Percentiles rank a stretch among this genome's conserved stretches.
Evolutionary conservation across 2,113 vertebrate genomes (phyloP).

Genomic region (Cyprinus carpio): DNA sequence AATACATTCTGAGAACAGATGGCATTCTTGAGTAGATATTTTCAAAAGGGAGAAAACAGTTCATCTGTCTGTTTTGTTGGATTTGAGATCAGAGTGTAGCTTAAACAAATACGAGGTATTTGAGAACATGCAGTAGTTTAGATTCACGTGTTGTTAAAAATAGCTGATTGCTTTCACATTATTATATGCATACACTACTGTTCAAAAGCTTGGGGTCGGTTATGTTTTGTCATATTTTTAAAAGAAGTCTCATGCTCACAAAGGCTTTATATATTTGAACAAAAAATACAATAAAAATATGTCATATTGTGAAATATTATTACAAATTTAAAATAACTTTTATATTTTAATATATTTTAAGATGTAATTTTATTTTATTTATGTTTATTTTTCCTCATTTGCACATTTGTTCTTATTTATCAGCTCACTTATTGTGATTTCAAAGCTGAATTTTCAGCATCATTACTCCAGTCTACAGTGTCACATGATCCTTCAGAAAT

Average conservation of each 20-base stretch:
- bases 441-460: not conserved
- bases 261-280: not conserved
- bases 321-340: not conserved
- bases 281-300: not conserved
- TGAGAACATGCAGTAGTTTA: not conserved
- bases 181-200: not conserved
- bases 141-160: not conserved
- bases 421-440: not conserved
- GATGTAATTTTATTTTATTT: not conserved
- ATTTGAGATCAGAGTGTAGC: slow-evolving; percentile 38
- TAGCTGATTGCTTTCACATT: not conserved
- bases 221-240: not conserved
- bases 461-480: not conserved
- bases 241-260: not conserved
- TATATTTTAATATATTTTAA: not conserved
- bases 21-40: slow-evolving; percentile 49
- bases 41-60: slow-evolving; percentile 57
- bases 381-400: too few relatives aligned
- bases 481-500: not conserved
- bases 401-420: too few relatives aligned
- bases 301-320: not conserved
- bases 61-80: slow-evolving; percentile 31
- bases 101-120: not conserved
- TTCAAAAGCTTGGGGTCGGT: not conserved
- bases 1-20: slow-evolving; percentile 48